Percentiles rank a stretch among this genome's conserved stretches.
phyloP scores from a whole-genome alignment of 2,113 vertebrate species.

The Zapus hudsonius region DNA sequence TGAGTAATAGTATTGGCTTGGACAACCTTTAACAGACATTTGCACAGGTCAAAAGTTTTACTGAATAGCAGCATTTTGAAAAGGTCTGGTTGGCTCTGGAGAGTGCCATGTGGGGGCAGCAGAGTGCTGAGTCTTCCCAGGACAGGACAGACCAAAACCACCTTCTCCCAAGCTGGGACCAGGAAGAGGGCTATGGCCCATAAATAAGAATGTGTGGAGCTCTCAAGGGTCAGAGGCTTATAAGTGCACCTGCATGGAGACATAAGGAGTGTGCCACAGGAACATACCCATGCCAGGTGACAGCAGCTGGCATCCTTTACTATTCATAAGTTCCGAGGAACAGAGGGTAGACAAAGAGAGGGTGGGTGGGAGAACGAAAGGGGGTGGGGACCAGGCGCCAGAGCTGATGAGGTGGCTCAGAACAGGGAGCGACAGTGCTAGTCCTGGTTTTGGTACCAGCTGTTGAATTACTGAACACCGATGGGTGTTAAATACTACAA shows the following conservation, averaged over 20 bases:
- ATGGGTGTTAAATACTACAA: neutral
- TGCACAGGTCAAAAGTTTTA: neutral
- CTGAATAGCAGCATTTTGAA: neutral
- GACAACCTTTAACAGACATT: neutral
- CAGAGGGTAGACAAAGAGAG: neutral
- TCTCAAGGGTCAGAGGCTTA: neutral
- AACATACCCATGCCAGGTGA: neutral
- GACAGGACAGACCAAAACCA: no score
- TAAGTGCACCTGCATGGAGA: neutral
- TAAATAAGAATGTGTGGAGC: neutral
- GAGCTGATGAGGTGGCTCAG: neutral
- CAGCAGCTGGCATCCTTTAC: neutral
- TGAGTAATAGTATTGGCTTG: neutral
- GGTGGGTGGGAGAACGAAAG: neutral
- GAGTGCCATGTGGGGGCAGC: constrained; percentile 63
- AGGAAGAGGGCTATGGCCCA: neutral
- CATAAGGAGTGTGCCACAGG: neutral
- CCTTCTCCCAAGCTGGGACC: neutral
- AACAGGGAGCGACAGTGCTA: no score
- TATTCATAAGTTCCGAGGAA: neutral
- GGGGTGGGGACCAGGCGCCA: neutral
- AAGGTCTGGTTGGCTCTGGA: neutral
- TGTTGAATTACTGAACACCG: neutral
- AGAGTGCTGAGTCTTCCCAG: neutral
- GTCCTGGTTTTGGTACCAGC: no score